Percentiles rank a stretch among this genome's conserved stretches.
Evolutionary conservation across 2,888 invertebrate genomes (phyloP).

Genomic region (Clistopyga incitator): DNA sequence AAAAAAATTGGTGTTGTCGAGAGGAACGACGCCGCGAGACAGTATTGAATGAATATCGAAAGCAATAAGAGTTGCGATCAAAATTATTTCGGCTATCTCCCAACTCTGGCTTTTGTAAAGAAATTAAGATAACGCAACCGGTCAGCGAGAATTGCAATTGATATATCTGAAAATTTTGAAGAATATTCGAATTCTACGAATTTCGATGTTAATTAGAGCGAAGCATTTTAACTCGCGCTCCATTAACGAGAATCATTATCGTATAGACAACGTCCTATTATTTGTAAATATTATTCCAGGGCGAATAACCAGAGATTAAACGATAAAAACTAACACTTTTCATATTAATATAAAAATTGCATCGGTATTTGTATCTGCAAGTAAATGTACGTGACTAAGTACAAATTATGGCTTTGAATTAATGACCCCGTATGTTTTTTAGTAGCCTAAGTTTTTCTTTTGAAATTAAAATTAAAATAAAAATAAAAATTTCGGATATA

Average conservation of each 20-base stretch:
- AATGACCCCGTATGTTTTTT: not conserved
- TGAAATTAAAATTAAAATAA: too few species aligned
- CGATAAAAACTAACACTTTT: constrained; percentile 58
- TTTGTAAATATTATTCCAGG: constrained; percentile 61
- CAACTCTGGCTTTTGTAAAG: not conserved
- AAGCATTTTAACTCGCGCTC: constrained; percentile 6
- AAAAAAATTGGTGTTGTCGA: constrained; percentile 17
- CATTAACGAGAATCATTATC: constrained; percentile 45
- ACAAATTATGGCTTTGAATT: constrained; percentile 39
- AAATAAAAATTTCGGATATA: too few species aligned
- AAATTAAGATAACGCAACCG: not conserved
- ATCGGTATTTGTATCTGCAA: constrained; percentile 61
- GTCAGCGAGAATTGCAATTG: not conserved
- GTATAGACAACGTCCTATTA: constrained; percentile 49
- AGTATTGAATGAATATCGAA: constrained; percentile 55
- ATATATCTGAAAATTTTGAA: too few species aligned
- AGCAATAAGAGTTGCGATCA: constrained; percentile 33
- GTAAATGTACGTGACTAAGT: constrained; percentile 63
- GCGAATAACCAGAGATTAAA: constrained; percentile 45
- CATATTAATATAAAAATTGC: constrained; percentile 58
- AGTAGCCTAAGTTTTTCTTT: too few species aligned
- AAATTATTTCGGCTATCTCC: not conserved
- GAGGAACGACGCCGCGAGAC: constrained; percentile 29
- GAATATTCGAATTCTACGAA: constrained; percentile 2
- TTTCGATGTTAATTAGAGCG: constrained; percentile 9